These are phyloP conservation scores for Bothrops jararaca DNA, from an alignment of 2,113 vertebrate species.

Conservation along the genomic window DNA sequence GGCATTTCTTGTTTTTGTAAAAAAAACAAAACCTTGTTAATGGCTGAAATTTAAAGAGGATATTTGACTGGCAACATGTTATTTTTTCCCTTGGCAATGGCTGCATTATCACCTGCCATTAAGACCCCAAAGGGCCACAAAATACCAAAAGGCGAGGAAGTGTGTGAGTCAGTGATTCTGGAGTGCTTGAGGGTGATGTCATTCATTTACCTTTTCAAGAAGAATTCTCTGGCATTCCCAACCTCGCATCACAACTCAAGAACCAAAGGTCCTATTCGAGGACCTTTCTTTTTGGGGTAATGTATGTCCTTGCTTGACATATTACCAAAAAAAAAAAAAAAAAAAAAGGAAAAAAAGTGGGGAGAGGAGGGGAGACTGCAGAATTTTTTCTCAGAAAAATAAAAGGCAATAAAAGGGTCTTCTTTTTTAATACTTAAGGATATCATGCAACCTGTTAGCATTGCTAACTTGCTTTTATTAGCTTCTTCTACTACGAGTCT, in stretches of 20 bases:
- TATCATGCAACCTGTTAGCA: background rate
- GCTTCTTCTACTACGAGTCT: background rate
- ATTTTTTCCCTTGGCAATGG: slow-evolving; percentile 67
- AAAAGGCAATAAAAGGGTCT: background rate
- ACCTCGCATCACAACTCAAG: background rate
- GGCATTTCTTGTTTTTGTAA: slow-evolving; percentile 69
- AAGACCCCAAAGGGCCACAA: slow-evolving; percentile 45
- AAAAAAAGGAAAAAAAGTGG: background rate
- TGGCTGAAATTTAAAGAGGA: slow-evolving; percentile 69
- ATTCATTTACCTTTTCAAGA: fast-evolving
- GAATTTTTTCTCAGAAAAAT: background rate
- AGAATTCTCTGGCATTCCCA: background rate
- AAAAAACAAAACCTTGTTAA: slow-evolving; percentile 64
- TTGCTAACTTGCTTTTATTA: background rate
- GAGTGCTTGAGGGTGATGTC: background rate
- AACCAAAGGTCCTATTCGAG: background rate
- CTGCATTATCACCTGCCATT: slow-evolving; percentile 61
- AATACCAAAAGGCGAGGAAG: slow-evolving; percentile 28
- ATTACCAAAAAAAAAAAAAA: background rate
- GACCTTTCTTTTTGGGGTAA: background rate
- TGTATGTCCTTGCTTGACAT: too few relatives aligned
- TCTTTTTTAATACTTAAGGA: background rate
- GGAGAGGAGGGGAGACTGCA: too few relatives aligned
- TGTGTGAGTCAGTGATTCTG: slow-evolving; percentile 16
- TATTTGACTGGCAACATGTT: slow-evolving; percentile 64